Evolutionary conservation across 2,797 vertebrate genomes (phyloP), one percentile per base, ranked within the genome.

Genomic region (Sus cebifrons): DNA sequence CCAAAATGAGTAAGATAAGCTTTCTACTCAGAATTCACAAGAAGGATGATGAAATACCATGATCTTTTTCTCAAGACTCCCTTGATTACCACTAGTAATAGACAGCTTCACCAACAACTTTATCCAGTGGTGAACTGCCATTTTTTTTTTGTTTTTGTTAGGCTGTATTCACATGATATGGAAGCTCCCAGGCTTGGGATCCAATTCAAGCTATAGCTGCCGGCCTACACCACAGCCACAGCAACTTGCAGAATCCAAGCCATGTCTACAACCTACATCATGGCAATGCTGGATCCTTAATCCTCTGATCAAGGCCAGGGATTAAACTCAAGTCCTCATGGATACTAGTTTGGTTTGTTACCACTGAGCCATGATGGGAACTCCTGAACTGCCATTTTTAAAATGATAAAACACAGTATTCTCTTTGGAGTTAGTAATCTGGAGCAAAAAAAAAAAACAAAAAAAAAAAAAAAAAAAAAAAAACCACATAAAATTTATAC

Each of bases 31-130:
- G 78, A 95, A 95, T 93, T 49, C 27, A 92, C 10, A 95, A 36
- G 13, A 89, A 84, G n/a, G 90, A 52, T 29, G 11, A 94, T 56
- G 62, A 92, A 86, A 60, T 79, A 74, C 56, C 67, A 70, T 14
- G 13, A 64, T 78, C 92, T 89, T 78, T 94, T 95, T 96, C 70
- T 79, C 88, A 93, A 94, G 13, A 64, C 25, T 75, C 60, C n/a
- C 20, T 83, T 91, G 56, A 60, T 82, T 36, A 87, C 49, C 40
- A 92, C 89, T 64, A 70, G 70, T 36, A 82, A 82, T 13, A 67
- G 29, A 91, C 21, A 93, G 86, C 15, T 90, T 93, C 17, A 60
- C 36, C 52, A 64, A 74, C 20, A 92, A 90, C 52, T 79, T 94
- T 75, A 79, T 6, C 6, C 78, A 74, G 1, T 87, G 14, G 64